Conservation (phyloP, 2,797 vertebrate species). For the Alectoris magna region DNA sequence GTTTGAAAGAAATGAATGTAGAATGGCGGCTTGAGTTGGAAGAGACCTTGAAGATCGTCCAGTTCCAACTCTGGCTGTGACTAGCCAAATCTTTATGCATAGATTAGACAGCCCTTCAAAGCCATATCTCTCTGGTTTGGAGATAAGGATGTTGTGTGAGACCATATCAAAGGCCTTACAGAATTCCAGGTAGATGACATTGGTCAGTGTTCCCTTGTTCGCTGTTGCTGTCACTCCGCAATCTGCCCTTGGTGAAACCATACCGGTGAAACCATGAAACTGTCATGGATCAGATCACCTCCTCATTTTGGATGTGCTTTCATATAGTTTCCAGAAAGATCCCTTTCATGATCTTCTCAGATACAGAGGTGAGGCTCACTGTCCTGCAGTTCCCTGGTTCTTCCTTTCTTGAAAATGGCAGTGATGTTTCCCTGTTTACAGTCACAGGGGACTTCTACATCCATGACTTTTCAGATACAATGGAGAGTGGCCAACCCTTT, state of each 20-base stretch:
- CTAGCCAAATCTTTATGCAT: not conserved
- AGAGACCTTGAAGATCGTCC: not conserved
- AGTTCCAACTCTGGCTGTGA: not conserved
- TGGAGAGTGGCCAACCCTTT: not conserved
- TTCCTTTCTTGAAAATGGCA: not conserved
- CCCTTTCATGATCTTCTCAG: not conserved
- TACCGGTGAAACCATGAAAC: too few species aligned
- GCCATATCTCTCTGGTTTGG: not conserved
- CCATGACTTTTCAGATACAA: not conserved
- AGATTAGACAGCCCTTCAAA: not conserved
- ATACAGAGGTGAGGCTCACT: not conserved
- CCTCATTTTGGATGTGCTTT: not conserved
- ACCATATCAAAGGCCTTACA: not conserved
- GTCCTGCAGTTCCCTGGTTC: not conserved
- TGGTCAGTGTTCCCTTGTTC: not conserved
- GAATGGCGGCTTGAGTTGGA: not conserved
- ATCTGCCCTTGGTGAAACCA: not conserved
- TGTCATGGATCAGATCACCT: not conserved
- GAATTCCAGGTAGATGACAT: not conserved
- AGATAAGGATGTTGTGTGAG: not conserved
- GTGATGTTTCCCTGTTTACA: not conserved
- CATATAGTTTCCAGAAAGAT: not conserved
- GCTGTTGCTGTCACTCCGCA: not conserved
- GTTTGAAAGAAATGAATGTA: not conserved
- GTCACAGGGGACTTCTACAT: not conserved